phyloP scores from a whole-genome alignment of 2,113 vertebrate genomes.

The Oplegnathus fasciatus region DNA sequence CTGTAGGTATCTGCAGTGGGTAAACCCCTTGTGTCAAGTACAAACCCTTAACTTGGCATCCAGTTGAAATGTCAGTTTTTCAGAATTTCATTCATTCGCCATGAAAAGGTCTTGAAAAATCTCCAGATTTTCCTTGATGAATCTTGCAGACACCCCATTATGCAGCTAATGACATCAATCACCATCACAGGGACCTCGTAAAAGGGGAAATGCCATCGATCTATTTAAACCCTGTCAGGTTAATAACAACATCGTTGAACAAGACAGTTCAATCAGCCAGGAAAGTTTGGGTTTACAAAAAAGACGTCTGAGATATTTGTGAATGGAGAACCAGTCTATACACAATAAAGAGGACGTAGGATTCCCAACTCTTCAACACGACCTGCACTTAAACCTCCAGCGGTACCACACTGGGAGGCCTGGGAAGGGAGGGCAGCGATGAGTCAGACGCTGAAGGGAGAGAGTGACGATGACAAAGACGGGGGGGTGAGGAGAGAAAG shows the following conservation, averaged over 20 bases:
- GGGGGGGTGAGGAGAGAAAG: conserved; percentile 21
- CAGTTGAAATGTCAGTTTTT: no score
- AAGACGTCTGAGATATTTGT: not conserved
- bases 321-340: not conserved
- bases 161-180: not conserved
- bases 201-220: not conserved
- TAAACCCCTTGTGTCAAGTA: no score
- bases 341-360: not conserved
- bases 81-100: not conserved
- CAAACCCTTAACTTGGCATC: no score
- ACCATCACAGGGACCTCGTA: not conserved
- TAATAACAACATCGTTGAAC: not conserved
- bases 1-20: no score
- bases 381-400: conserved; percentile 28
- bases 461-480: conserved; percentile 45
- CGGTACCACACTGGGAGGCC: not conserved
- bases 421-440: conserved; percentile 30
- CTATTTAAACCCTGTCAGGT: not conserved
- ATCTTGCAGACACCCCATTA: not conserved
- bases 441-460: conserved; percentile 58
- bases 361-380: not conserved
- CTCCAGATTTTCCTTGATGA: not conserved
- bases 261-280: not conserved
- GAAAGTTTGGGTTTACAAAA: not conserved
- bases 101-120: not conserved